Evolutionary conservation across 2,888 invertebrate species (phyloP), one percentile per base, ranked within the genome.

Genomic region (Lepidochrysops patricia): DNA sequence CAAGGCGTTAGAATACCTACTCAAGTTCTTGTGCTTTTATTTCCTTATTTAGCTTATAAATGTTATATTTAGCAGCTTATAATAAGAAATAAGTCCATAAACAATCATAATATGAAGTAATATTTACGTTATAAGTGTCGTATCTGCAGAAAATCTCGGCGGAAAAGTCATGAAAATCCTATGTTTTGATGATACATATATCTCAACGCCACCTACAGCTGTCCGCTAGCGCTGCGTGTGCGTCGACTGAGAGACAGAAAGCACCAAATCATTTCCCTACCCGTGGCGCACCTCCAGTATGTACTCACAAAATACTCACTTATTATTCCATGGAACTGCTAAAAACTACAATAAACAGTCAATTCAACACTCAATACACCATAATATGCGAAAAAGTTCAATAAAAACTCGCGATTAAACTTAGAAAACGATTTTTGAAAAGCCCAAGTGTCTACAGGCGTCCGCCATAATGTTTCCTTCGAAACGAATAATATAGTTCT

Each of bases 391-490:
- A 84, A 89, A 89, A 87, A 89, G 89, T 89, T 89, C 89, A 88
- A 84, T 89, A 89, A 80, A 88, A 89, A 89, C 87, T 77, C 89
- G 81, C 82, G 77, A 84, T 83, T 82, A 84, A 85, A 87, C 86
- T 87, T 87, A 89, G 84, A 89, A 90, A 89, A 89, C 77, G 89
- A 89, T 89, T 89, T 90, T 90, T 87, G 82, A 89, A 89, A 89
- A 89, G 89, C 89, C 84, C 89, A 79, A 89, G 81, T 86, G 82
- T 83, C 81, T 84, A 82, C 89, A 88, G 89, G 87, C 89, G 87
- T 87, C 89, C 88, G 89, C 89, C 89, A 90, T 90, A 85, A 89
- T 90, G 89, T 90, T 90, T 90, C 89, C 89, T 89, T 89, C 88
- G 89, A 84, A 89, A 89, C 89, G 89, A 89, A 89, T 89, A 89